Evolutionary conservation across 2,888 invertebrate species (phyloP).

Genomic region (Bugulina stolonifera): DNA sequence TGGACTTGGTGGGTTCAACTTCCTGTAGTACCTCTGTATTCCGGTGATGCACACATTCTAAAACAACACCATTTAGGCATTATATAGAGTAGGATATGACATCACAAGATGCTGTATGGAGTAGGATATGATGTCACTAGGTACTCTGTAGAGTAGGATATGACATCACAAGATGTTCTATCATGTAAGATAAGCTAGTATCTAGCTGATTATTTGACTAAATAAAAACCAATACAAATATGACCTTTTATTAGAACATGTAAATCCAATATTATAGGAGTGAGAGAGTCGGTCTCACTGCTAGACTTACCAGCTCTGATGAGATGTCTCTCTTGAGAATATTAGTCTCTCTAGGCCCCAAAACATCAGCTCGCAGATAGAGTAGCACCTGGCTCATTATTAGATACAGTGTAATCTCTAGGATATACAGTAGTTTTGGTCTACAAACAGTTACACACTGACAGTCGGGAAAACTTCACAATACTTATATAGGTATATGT

Average conservation of each 20-base stretch:
- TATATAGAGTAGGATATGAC: too few relatives aligned
- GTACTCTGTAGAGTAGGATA: too few relatives aligned
- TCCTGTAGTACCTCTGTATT: conserved; percentile 17
- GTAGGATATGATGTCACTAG: too few relatives aligned
- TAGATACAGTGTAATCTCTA: conserved; percentile 49
- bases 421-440: conserved; percentile 39
- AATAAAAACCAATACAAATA: too few relatives aligned
- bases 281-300: too few relatives aligned
- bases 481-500: not conserved
- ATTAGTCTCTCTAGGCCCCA: conserved; percentile 48
- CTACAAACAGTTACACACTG: conserved; percentile 32
- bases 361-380: conserved; percentile 46
- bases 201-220: too few relatives aligned
- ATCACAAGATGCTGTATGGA: too few relatives aligned
- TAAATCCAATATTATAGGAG: too few relatives aligned
- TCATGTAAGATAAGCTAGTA: too few relatives aligned
- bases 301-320: conserved; percentile 51
- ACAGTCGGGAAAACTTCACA: not conserved
- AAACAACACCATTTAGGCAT: too few relatives aligned
- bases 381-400: conserved; percentile 50
- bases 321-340: conserved; percentile 51
- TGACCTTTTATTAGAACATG: too few relatives aligned
- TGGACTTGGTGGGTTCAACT: conserved; percentile 13
- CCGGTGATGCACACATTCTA: conserved; percentile 9
- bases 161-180: too few relatives aligned